phyloP scores from a whole-genome alignment of 2,888 invertebrate genomes.

The Hydraecia micacea region DNA sequence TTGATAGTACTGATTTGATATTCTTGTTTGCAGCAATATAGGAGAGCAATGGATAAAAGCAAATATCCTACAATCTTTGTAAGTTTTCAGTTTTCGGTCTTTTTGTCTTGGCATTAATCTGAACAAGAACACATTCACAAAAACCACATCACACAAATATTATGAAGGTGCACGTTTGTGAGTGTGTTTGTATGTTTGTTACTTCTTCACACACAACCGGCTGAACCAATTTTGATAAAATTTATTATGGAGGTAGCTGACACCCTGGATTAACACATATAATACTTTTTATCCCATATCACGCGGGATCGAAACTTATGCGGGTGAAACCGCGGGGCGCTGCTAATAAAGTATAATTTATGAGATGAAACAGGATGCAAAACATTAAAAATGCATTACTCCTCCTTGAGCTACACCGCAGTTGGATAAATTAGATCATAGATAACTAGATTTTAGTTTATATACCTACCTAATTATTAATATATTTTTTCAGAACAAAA shows the following conservation, averaged over 20 bases:
- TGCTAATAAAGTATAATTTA: not conserved
- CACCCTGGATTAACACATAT: too few relatives aligned
- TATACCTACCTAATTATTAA: not conserved
- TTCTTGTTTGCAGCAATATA: constrained; percentile 23
- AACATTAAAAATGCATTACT: too few relatives aligned
- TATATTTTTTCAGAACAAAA: constrained; percentile 1
- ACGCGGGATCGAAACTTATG: too few relatives aligned
- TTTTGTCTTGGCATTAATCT: not conserved
- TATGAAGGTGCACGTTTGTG: too few relatives aligned
- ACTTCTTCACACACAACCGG: too few relatives aligned
- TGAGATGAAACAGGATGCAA: not conserved
- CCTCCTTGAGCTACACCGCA: not conserved
- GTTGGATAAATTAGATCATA: not conserved
- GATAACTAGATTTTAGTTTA: not conserved
- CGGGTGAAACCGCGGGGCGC: too few relatives aligned
- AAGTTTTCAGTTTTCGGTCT: constrained; percentile 10
- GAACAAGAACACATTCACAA: not conserved
- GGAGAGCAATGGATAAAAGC: not conserved
- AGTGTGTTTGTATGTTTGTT: too few relatives aligned
- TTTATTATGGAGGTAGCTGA: too few relatives aligned
- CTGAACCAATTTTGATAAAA: too few relatives aligned
- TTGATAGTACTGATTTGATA: not conserved
- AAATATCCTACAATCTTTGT: constrained; percentile 23
- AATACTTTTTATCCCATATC: too few relatives aligned
- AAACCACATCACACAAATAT: too few relatives aligned